Conservation (phyloP, 2,113 vertebrate genomes). For the Emydocephalus ijimae region DNA sequence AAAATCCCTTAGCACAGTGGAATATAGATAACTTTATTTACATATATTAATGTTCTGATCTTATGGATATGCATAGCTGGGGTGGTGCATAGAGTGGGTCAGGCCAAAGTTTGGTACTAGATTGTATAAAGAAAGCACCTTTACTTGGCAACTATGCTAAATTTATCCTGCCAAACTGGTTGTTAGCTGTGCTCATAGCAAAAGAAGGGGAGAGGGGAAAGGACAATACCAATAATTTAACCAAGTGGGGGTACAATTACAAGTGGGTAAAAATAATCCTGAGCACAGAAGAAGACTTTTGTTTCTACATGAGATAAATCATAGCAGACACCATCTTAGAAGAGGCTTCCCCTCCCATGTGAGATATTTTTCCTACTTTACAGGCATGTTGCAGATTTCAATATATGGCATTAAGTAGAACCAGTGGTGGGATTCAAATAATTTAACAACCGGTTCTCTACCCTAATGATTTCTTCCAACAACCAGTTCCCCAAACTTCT, state of each 20-base stretch:
- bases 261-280: neutral
- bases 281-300: neutral
- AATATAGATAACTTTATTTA: slow-evolving; percentile 27
- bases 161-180: neutral
- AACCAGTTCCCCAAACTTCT: too few species aligned
- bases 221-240: neutral
- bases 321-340: neutral
- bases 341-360: neutral
- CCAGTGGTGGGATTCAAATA: too few species aligned
- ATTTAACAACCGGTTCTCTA: too few species aligned
- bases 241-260: neutral
- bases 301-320: neutral
- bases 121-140: neutral
- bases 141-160: neutral
- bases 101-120: neutral
- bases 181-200: neutral
- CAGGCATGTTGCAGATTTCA: neutral
- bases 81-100: neutral
- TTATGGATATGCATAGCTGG: slow-evolving; percentile 11
- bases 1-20: slow-evolving; percentile 20
- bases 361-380: neutral
- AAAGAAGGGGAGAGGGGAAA: fast-evolving
- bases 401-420: neutral
- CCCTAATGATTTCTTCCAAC: too few species aligned
- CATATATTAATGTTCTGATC: slow-evolving; percentile 11